Conservation (phyloP, 2,113 vertebrate species). For the Percopsis transmontana region DNA sequence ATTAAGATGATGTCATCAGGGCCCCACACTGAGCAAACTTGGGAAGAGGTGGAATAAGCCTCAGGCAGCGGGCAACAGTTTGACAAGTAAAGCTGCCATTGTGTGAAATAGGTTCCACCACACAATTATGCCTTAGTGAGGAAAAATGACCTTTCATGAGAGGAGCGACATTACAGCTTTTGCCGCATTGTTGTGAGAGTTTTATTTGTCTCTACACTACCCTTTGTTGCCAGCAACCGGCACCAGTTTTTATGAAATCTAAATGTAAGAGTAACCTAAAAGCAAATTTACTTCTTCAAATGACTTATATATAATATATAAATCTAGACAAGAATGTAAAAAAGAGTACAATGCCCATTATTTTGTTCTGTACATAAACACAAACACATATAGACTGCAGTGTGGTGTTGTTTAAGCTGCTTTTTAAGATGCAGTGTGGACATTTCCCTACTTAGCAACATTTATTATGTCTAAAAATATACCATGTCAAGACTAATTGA, state of each 20-base stretch:
- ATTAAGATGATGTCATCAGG: slow-evolving; percentile 20
- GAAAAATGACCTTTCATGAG: slow-evolving; percentile 6
- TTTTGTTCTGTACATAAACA: slow-evolving; percentile 8
- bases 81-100: slow-evolving; percentile 6
- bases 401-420: too few relatives aligned
- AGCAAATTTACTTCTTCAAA: too few relatives aligned
- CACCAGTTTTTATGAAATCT: not conserved
- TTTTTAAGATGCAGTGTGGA: slow-evolving; percentile 4
- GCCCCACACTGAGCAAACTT: slow-evolving; percentile 31
- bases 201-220: not conserved
- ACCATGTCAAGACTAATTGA: slow-evolving; percentile 26
- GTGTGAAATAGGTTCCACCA: slow-evolving; percentile 41
- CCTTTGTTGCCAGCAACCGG: not conserved
- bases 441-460: not conserved
- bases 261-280: not conserved
- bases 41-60: slow-evolving; percentile 34
- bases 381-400: too few relatives aligned
- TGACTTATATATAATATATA: not conserved
- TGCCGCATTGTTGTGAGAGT: not conserved
- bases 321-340: not conserved
- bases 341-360: slow-evolving; percentile 5
- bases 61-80: slow-evolving; percentile 20
- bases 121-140: slow-evolving; percentile 23
- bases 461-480: slow-evolving; percentile 32
- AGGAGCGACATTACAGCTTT: not conserved